A percentile compares a stretch with the other conserved stretches of the same genome.
These are phyloP conservation scores for Rhinichthys osculus DNA, from an alignment of 2,797 vertebrate genomes.

Conservation along the genomic window DNA sequence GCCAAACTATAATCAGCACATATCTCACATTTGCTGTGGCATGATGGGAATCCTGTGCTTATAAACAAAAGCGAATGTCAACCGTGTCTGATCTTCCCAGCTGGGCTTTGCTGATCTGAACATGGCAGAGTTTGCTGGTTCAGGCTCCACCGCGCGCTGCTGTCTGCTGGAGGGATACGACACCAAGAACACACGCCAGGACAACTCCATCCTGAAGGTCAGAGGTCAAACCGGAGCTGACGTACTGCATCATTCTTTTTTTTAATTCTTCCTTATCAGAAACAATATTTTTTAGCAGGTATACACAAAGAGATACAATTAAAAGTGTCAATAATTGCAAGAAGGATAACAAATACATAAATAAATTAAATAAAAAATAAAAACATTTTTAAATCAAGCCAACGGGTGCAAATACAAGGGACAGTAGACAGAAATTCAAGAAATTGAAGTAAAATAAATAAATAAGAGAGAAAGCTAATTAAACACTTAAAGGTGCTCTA, in stretches of 20 bases:
- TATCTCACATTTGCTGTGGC: neutral
- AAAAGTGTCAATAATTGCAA: neutral
- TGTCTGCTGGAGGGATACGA: conserved; percentile 96
- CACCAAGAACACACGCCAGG: conserved; percentile 96
- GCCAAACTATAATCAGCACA: conserved; percentile 8
- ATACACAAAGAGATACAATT: neutral
- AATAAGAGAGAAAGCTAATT: neutral
- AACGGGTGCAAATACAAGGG: neutral
- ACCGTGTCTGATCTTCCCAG: conserved; percentile 69
- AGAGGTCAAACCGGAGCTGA: conserved; percentile 16
- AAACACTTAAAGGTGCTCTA: too few relatives aligned
- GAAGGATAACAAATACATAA: neutral
- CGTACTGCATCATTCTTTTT: neutral
- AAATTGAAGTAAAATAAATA: neutral
- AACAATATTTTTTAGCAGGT: neutral
- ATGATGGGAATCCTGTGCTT: conserved; percentile 2
- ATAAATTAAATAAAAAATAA: neutral
- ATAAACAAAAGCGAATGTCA: neutral
- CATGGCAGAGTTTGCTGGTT: conserved; percentile 96
- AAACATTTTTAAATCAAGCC: neutral
- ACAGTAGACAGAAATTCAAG: neutral
- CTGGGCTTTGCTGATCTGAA: conserved; percentile 97
- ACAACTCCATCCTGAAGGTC: conserved; percentile 98
- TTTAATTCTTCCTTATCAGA: neutral
- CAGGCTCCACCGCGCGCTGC: conserved; percentile 92